Evolutionary conservation across 2,797 vertebrate genomes (phyloP), one percentile per base, ranked within the genome.

Genomic region (Neomorphus geoffroyi): DNA sequence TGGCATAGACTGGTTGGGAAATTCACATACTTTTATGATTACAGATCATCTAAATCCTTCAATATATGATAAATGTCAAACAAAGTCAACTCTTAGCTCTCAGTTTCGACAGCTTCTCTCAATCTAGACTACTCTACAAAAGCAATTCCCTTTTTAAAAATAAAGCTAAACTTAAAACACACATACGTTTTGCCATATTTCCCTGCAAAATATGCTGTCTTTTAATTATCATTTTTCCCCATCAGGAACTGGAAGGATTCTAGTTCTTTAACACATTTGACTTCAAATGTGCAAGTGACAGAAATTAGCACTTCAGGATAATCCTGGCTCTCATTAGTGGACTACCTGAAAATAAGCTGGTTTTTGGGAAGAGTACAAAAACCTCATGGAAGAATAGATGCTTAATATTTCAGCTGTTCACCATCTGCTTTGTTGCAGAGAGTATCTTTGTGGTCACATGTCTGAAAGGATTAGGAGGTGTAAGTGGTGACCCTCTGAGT

Each of bases 71-170:
- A 94, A 82, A 95, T 7, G 45, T 90, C 87, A 94, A 91, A 48
- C 18, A 73, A 96, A 94, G 62, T 88, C 81, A 92, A 77, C 79
- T 86, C 69, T 83, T 83, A 91, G 41, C 64, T 88, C 66, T 75
- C 43, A 50, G 58, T 90, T 91, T 90, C 86, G 83, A 94, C 73
- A 88, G 77, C 28, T 91, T 93, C 32, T 56, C 60, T 91, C 75
- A 94, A 92, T 81, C 45, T 62, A 81, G 62, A 86, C 73, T 81
- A 37, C 33, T 86, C 22, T 80, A n/a, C n/a, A 93, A 91, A 96
- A 94, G 46, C 48, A 88, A 79, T 66, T 82, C 30, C 7, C 2
- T 71, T 80, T 30, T 17, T 69, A 19, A 13, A 48, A 82, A 86
- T 61, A 70, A 84, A 84, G 35, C 56, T 79, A 33, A 82, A 88